Conservation (phyloP, 1,140 invertebrate genomes). For the Bombus waltoni region DNA sequence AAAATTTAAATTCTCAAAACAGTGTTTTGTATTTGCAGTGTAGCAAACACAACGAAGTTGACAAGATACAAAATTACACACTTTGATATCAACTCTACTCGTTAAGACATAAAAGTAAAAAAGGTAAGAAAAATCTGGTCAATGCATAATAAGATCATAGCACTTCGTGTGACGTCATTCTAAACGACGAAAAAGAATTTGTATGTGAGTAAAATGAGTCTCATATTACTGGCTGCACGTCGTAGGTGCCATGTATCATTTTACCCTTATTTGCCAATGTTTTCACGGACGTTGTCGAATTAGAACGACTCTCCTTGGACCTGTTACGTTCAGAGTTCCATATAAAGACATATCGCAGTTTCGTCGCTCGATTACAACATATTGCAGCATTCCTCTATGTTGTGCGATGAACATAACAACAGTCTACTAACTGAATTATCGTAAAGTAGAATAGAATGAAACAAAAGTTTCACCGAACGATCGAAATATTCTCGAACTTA, state of each 20-base stretch:
- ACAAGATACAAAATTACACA: not conserved
- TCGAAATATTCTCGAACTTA: not conserved
- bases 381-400: not conserved
- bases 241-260: not conserved
- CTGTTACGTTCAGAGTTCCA: conserved; percentile 3
- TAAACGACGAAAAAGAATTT: not conserved
- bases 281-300: conserved; percentile 42
- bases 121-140: not conserved
- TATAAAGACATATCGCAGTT: conserved; percentile 28
- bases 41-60: too few species aligned
- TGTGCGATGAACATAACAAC: not conserved
- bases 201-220: not conserved
- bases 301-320: conserved; percentile 27
- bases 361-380: conserved; percentile 5
- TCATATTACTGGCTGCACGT: not conserved
- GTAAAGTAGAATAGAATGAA: not conserved
- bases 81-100: not conserved
- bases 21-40: not conserved
- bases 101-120: not conserved
- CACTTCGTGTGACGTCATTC: not conserved
- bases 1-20: not conserved
- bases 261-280: conserved; percentile 20
- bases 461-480: not conserved
- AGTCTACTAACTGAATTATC: too few species aligned
- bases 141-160: not conserved